Base-by-base conservation (phyloP, 2,888 invertebrate species). In the Lasioglossum villosulum region DNA sequence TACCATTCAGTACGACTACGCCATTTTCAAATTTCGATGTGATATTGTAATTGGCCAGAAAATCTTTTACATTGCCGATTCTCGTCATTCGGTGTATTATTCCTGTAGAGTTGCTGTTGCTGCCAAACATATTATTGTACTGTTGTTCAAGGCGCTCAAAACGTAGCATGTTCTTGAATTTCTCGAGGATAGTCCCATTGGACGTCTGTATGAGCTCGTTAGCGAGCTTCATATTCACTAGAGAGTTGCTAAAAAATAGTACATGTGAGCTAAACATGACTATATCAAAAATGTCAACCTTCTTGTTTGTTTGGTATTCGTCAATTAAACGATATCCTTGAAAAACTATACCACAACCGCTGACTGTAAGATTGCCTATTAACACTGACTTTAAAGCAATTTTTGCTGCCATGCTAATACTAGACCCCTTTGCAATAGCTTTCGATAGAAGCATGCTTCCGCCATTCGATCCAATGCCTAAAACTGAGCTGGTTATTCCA, bases 241-340 rank as follows among this genome's bases (percentile, higher is more conserved):
- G 84, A 12, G 91, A 76, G 39, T 93, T 92, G 8, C 89, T 85
- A 27, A 94, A 91, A 68, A 94, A 93, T 30, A 94, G 86, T 0
- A 93, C 19, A 27, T 93, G 92, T 0, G 91, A 82, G 1, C 81
- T 56, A 5, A 94, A 84, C 34, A 88, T 78, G 2, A 90, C 48
- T 2, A 90, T 45, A 14, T 94, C 91, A 14, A 59, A 37, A 0
- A 68, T 0, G 6, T 86, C 86, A 19, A 92, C 10, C 6, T 78
- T 59, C 2, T 80, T 78, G 0, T 59, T 80, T 12, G 88, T 82
- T 5, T 34, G 48, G 30, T 82, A 89, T 19, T 89, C 91, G 2
- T 84, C 73, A 68, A 90, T 89, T 14, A 93, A 89, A 48, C 86
- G 83, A 63, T 86, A 91, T 8, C 92, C 71, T 12, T 89, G 85